phyloP scores from a whole-genome alignment of 2,113 vertebrate species.

The Dipodomys ordii region DNA sequence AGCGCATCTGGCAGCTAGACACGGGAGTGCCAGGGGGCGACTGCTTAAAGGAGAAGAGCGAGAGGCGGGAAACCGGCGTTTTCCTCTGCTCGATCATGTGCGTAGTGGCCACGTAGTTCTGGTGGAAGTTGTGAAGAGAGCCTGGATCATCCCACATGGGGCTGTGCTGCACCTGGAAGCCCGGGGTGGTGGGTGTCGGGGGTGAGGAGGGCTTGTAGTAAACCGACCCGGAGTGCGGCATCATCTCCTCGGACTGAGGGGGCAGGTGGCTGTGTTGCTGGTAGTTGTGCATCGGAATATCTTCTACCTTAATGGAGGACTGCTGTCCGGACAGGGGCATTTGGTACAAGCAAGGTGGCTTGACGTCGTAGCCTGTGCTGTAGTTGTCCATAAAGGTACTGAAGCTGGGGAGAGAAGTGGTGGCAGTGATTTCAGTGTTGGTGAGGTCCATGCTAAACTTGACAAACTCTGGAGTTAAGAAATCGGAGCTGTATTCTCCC shows the following conservation, averaged over 20 bases:
- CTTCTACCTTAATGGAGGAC: conserved; percentile 99
- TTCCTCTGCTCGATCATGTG: conserved; percentile 98
- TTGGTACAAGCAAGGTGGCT: conserved; percentile 99
- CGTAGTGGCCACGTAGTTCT: conserved; percentile 97
- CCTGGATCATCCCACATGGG: conserved; percentile 98
- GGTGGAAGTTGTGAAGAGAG: conserved; percentile 98
- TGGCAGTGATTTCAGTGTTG: conserved; percentile 99
- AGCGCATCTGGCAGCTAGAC: conserved; percentile 99
- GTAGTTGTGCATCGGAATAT: conserved; percentile 98
- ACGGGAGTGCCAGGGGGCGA: conserved; percentile 97
- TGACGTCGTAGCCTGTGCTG: conserved; percentile 98
- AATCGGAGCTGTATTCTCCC: conserved; percentile 99
- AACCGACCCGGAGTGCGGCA: conserved; percentile 96
- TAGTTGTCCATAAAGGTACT: conserved; percentile 99
- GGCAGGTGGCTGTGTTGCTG: conserved; percentile 96
- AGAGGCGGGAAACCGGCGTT: conserved; percentile 96
- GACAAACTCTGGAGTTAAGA: conserved; percentile 99
- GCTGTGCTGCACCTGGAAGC: conserved; percentile 97
- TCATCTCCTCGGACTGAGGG: conserved; percentile 96
- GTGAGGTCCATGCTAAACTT: conserved; percentile 99
- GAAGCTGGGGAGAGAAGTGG: conserved; percentile 99
- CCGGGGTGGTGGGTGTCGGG: conserved; percentile 93
- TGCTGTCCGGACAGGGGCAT: conserved; percentile 97
- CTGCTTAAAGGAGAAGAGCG: conserved; percentile 99
- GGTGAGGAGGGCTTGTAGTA: conserved; percentile 99